Evolutionary conservation across 2,113 vertebrate genomes (phyloP), one percentile per base, ranked within the genome.

Genomic region (Felis catus): DNA sequence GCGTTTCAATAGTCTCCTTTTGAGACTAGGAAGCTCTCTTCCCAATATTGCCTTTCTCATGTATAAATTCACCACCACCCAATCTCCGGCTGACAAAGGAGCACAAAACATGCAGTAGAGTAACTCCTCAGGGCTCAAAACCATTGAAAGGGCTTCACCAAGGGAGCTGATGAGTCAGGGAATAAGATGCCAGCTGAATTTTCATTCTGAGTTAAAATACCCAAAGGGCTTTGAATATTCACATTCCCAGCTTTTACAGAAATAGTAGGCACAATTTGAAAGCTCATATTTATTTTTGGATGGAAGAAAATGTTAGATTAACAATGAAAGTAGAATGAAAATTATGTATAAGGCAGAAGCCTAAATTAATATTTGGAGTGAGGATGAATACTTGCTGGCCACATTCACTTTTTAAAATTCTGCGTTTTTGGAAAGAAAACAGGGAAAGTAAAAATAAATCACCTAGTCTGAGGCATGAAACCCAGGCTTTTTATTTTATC

Each of bases 301-400:
- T 90, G 33, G 92, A 89, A 94, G 78, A 39, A 74, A 33, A 94
- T 89, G 65, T 70, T 94, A 80, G 16, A 12, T 91, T 84, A 81
- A 94, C 85, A 98, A 81, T 95, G 91, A 92, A 84, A 92, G n/a
- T 48, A 91, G 55, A n/a, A 31, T 96, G 86, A 96, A 92, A 76
- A 78, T 76, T 58, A 80, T 66, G 13, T 51, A 19, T 41, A 71
- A 95, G 70, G 58, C 68, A 86, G 86, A 73, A 36, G 27, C 45
- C 85, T 79, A 71, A 78, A 89, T 97, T 85, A 92, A 90, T 89
- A 41, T 80, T 70, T 96, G 25, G 23, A 89, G n/a, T 21, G 18
- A 89, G 41, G 48, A 21, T 90, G 88, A 86, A 65, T 78, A 31
- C 48, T n/a, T 91, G 33, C n/a, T 53, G 39, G n/a, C 63, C 53